phyloP scores from a whole-genome alignment of 1,140 invertebrate genomes.

The Musca vetustissima region DNA sequence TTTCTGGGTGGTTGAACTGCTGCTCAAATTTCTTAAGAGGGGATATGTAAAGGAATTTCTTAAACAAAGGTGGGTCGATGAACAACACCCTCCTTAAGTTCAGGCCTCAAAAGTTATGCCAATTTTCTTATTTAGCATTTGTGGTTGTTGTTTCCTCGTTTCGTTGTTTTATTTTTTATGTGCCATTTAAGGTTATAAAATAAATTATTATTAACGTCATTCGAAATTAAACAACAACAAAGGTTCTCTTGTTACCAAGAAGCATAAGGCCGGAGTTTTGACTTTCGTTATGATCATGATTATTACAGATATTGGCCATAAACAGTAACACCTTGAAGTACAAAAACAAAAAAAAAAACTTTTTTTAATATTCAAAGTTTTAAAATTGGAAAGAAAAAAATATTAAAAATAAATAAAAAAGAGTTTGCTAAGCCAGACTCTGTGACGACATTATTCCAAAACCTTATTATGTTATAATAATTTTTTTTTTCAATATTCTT shows the following conservation, averaged over 20 bases:
- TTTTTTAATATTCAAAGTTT: neutral
- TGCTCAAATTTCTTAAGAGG: no score
- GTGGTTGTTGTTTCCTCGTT: neutral
- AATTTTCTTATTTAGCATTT: neutral
- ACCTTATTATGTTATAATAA: neutral
- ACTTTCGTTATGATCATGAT: no score
- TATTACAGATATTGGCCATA: no score
- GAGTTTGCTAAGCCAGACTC: neutral
- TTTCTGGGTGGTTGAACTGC: no score
- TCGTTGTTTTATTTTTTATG: conserved; percentile 38
- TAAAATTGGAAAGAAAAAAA: neutral
- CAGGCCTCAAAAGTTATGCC: neutral
- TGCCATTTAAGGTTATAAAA: conserved; percentile 54
- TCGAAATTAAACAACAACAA: conserved; percentile 3
- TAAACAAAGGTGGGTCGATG: conserved; percentile 52
- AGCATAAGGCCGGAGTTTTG: no score
- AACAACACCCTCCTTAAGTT: neutral
- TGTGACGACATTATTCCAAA: neutral
- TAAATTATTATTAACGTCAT: conserved; percentile 55
- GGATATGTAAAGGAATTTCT: conserved; percentile 35
- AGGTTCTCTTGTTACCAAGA: neutral
- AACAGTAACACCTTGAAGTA: no score
- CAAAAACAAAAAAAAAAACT: neutral
- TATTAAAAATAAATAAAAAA: neutral
- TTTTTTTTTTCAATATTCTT: neutral